phyloP scores from a whole-genome alignment of 2,113 vertebrate genomes.

The Sylvicapra grimmia region DNA sequence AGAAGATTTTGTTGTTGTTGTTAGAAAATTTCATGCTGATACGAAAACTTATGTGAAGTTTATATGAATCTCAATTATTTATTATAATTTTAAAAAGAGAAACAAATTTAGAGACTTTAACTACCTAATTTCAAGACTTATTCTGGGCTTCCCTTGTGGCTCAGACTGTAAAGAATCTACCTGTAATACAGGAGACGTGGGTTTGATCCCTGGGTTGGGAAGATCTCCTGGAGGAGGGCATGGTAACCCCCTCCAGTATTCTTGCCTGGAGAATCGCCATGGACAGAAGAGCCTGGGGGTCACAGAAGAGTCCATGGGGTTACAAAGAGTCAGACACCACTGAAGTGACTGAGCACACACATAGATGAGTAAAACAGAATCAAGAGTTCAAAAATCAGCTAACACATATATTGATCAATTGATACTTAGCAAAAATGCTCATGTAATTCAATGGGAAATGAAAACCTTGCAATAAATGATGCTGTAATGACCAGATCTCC shows the following conservation, averaged over 20 bases:
- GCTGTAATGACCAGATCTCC: neutral
- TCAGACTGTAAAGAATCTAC: fast-evolving
- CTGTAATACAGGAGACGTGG: neutral
- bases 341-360: neutral
- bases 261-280: neutral
- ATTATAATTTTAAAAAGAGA: neutral
- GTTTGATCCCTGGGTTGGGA: neutral
- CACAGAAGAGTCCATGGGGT: neutral
- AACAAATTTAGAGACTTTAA: neutral
- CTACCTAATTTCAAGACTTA: neutral
- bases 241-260: neutral
- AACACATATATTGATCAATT: neutral
- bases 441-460: neutral
- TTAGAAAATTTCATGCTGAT: neutral
- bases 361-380: neutral
- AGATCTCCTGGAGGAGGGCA: neutral
- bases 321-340: neutral
- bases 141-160: neutral
- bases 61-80: neutral
- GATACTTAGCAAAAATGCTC: neutral
- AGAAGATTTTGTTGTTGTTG: neutral
- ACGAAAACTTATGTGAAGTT: neutral
- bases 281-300: neutral
- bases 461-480: neutral
- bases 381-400: neutral